Base-by-base conservation (phyloP, 2,113 vertebrate genomes). In the Pyxicephalus adspersus region DNA sequence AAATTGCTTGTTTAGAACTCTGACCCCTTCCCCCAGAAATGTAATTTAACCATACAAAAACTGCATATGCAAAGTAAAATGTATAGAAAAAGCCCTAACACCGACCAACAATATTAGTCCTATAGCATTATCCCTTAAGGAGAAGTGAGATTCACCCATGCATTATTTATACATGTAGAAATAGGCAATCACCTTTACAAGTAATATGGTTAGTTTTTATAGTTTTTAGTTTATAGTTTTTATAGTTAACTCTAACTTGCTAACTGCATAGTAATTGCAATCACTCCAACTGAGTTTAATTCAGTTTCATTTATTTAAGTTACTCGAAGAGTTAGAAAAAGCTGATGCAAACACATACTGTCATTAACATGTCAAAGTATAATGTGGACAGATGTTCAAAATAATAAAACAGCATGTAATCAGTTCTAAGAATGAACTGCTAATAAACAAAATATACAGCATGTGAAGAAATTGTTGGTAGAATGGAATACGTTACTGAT, bases 101-200 rank as follows among this genome's bases (percentile, higher is more conserved):
- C 70, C 55, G 68, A 50, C 70, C 79, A 81, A 81, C 74, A 26
- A 57, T 65, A 81, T 81, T 65, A 82, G 61, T 61, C 60, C 50
- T 55, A 51, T 31, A 81, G 80, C 50, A 81, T 81, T 74, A 11
- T 81, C 80, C 74, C 70, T 66, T 54, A 70, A 81, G 80, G 55
- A 82, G 71, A 82, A 71, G 71, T 75, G 75, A 66, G 50, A 75
- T 65, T 74, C 65, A 75, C 51, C 80, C 51, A 65, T 81, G 70
- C 70, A 81, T 81, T 82, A 82, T 75, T 66, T 75, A 82, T 82
- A 66, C 52, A 64, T 82, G 66, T 82, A n/a, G n/a, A n/a, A n/a
- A n/a, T 75, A 61, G 80, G 80, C 52, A 82, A 75, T 82, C 57
- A 75, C 71, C 63, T 82, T 82, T 82, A n/a, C n/a, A 45, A 82